Evolutionary conservation across 2,113 vertebrate genomes (phyloP).

Genomic region (Cariama cristata): DNA sequence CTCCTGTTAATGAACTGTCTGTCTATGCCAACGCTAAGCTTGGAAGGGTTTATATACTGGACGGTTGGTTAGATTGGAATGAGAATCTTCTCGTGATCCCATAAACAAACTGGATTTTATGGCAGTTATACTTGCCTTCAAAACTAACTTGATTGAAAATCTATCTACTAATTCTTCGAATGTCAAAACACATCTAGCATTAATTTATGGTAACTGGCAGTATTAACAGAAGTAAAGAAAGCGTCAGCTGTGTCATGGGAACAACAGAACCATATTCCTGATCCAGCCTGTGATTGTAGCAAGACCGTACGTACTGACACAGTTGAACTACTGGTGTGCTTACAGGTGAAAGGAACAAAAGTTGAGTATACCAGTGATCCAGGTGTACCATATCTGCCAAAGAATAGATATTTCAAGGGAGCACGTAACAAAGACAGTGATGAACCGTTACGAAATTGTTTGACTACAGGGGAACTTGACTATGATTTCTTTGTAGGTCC

Average conservation of each 20-base stretch:
- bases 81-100: slow-evolving; percentile 2
- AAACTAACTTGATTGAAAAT: slow-evolving; percentile 4
- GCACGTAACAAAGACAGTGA: not conserved
- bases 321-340: not conserved
- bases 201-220: not conserved
- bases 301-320: fast-evolving
- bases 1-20: slow-evolving; percentile 40
- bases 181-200: fast-evolving
- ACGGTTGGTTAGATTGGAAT: slow-evolving; percentile 23
- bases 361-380: fast-evolving
- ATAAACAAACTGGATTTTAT: slow-evolving; percentile 39
- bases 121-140: not conserved
- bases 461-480: not conserved
- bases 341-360: fast-evolving
- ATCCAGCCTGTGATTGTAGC: not conserved
- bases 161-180: not conserved
- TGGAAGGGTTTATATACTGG: slow-evolving; percentile 37
- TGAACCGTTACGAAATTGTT: not conserved
- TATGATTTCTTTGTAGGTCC: not conserved
- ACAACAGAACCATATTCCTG: not conserved
- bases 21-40: slow-evolving; percentile 1
- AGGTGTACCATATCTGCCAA: not conserved
- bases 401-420: not conserved
- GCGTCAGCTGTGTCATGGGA: not conserved
- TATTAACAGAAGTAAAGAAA: not conserved